Evolutionary conservation across 2,113 vertebrate genomes (phyloP).

Genomic region (Castor canadensis): DNA sequence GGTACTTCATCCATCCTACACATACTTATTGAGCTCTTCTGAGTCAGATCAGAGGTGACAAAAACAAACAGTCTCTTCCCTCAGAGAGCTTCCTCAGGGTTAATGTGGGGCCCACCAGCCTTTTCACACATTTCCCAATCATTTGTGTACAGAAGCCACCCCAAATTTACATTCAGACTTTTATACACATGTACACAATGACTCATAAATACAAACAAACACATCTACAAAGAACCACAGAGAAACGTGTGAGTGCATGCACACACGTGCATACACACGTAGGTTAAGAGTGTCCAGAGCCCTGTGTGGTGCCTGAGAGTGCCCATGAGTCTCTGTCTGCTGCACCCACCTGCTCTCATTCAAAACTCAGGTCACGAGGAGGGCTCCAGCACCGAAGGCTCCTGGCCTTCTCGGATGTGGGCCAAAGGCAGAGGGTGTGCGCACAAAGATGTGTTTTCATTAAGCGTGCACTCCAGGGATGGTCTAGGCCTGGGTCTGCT

Average conservation of each 20-base stretch:
- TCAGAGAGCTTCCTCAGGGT: background rate
- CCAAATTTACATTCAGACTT: background rate
- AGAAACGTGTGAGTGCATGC: conserved; percentile 42
- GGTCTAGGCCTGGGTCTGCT: background rate
- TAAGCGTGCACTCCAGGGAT: background rate
- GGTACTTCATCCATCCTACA: background rate
- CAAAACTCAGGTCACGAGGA: background rate
- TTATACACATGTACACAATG: background rate
- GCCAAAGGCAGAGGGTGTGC: background rate
- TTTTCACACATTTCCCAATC: background rate
- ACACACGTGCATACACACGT: conserved; percentile 1
- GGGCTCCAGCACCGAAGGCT: background rate
- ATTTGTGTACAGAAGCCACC: background rate
- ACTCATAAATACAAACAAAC: conserved; percentile 38
- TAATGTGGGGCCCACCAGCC: background rate
- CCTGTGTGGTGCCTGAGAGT: conserved; percentile 36
- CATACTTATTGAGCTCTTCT: background rate
- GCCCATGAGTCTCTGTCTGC: background rate
- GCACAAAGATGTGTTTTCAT: background rate
- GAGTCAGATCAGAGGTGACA: background rate
- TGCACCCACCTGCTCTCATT: background rate
- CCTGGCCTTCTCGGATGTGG: background rate
- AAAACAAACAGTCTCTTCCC: background rate
- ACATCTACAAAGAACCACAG: background rate
- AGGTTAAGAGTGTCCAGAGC: conserved; percentile 59